These are phyloP conservation scores for Epizoanthus stellaris DNA, from an alignment of 92 coral and sea anemone species.

Conservation along the genomic window DNA sequence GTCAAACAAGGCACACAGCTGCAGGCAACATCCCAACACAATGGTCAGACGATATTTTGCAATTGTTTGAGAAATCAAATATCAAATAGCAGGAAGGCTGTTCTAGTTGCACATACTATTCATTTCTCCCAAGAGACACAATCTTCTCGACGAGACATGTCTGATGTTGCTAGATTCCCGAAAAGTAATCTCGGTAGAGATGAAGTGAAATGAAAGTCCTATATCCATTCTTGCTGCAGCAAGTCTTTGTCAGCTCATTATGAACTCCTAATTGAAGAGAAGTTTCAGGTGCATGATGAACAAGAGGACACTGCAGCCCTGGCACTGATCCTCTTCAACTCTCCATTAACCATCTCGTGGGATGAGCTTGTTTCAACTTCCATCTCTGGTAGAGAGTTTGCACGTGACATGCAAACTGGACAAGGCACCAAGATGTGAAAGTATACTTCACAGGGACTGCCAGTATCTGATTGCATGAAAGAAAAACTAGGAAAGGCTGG, in stretches of 20 bases:
- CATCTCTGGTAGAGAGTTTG: not conserved
- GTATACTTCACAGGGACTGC: constrained; percentile 14
- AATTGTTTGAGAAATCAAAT: not conserved
- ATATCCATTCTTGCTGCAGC: constrained; percentile 5
- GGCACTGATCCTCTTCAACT: not conserved
- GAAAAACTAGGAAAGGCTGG: constrained; percentile 36
- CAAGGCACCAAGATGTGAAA: constrained; percentile 19
- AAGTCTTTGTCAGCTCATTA: constrained; percentile 18
- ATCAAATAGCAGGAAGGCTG: not conserved
- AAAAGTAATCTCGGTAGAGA: not conserved
- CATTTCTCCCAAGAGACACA: constrained; percentile 1
- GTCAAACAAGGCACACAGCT: not conserved
- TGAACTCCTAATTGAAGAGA: constrained; percentile 12
- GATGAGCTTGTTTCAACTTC: not conserved
- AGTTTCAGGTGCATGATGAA: constrained; percentile 42
- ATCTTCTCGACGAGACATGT: constrained; percentile 9
- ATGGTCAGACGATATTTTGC: not conserved
- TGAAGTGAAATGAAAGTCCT: constrained; percentile 15
- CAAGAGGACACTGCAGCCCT: constrained; percentile 40
- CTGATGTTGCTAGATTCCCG: constrained; percentile 17
- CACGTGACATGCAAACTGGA: not conserved
- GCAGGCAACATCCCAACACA: not conserved
- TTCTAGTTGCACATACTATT: constrained; percentile 27
- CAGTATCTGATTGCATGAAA: constrained; percentile 38
- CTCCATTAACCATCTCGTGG: not conserved